These are phyloP conservation scores for Parnassius apollo DNA, from an alignment of 2,888 invertebrate genomes.

Conservation along the genomic window DNA sequence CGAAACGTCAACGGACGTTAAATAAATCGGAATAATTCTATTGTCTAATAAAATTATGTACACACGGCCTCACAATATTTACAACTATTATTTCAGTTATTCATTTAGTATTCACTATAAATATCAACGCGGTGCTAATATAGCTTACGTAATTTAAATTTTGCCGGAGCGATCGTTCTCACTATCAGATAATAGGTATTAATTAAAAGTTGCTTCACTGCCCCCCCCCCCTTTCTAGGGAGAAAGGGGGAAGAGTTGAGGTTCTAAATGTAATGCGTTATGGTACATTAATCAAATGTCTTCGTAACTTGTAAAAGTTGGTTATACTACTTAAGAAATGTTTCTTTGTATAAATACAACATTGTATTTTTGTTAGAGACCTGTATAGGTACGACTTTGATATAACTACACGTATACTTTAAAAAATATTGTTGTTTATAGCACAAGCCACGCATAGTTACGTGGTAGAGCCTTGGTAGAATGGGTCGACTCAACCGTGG, in stretches of 20 bases:
- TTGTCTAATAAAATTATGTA: neutral
- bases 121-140: constrained; percentile 4
- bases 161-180: constrained; percentile 29
- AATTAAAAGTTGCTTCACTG: constrained; percentile 44
- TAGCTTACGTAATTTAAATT: constrained; percentile 34
- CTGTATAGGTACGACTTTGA: too few species aligned
- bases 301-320: constrained; percentile 13
- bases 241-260: constrained; percentile 5
- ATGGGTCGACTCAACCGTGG: too few species aligned
- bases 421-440: too few species aligned
- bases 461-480: too few species aligned
- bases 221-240: constrained; percentile 11
- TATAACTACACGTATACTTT: too few species aligned
- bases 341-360: neutral
- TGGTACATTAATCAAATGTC: constrained; percentile 19
- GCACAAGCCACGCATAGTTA: too few species aligned
- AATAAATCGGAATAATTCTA: too few species aligned
- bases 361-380: too few species aligned
- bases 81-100: neutral
- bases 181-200: constrained; percentile 44
- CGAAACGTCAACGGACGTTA: too few species aligned
- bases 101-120: constrained; percentile 2
- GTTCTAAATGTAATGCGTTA: constrained; percentile 9
- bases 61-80: neutral
- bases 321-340: neutral